Evolutionary conservation across 2,797 vertebrate genomes (phyloP).

Genomic region (Microctenopoma lineatum): DNA sequence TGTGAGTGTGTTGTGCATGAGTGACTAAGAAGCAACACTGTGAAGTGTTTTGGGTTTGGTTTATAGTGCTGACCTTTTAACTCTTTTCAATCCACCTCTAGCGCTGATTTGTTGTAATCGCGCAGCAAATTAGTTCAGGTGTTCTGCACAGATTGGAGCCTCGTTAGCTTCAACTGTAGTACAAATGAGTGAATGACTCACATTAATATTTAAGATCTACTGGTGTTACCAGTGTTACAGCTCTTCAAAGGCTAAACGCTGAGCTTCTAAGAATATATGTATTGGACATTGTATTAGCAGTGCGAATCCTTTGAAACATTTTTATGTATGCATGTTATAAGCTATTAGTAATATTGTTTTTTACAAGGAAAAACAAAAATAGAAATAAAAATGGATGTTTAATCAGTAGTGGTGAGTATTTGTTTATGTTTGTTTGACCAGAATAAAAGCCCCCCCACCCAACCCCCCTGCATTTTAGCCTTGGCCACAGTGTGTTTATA

Average conservation of each 20-base stretch:
- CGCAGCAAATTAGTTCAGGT: constrained; percentile 36
- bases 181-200: constrained; percentile 43
- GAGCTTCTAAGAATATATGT: background rate
- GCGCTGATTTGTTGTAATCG: constrained; percentile 66
- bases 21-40: too few species aligned
- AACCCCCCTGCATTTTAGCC: constrained; percentile 44
- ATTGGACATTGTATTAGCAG: background rate
- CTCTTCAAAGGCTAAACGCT: background rate
- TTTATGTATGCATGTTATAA: background rate
- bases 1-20: too few species aligned
- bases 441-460: constrained; percentile 21
- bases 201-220: constrained; percentile 4
- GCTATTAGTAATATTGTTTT: constrained; percentile 1
- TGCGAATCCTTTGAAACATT: background rate
- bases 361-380: background rate
- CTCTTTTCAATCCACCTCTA: constrained; percentile 52
- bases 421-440: constrained; percentile 57
- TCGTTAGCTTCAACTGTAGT: constrained; percentile 36
- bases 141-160: constrained; percentile 31
- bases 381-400: constrained; percentile 12
- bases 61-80: constrained; percentile 26
- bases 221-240: background rate
- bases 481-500: constrained; percentile 52
- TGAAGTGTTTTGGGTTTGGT: too few species aligned
- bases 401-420: constrained; percentile 37